Conservation (phyloP, 2,888 invertebrate genomes). For the Zele albiditarsus region DNA sequence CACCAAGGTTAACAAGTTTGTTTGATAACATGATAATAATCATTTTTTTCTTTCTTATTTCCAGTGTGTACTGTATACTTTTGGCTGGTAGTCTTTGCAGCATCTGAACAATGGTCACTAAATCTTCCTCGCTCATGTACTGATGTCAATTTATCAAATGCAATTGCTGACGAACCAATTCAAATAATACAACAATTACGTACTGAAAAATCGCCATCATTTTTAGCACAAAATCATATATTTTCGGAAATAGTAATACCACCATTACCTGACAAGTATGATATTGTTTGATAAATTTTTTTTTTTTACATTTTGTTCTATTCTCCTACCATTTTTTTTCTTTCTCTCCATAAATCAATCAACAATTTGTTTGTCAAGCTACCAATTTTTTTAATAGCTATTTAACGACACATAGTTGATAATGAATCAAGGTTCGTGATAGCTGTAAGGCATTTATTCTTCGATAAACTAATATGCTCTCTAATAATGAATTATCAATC, state of each 20-base stretch:
- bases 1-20: background rate
- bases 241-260: slow-evolving; percentile 56
- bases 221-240: slow-evolving; percentile 57
- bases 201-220: slow-evolving; percentile 66
- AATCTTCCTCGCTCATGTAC: slow-evolving; percentile 37
- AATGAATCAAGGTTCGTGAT: slow-evolving; percentile 15
- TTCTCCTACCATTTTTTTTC: too few relatives aligned
- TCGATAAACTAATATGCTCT: background rate
- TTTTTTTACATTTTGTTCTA: background rate
- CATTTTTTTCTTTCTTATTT: slow-evolving; percentile 39
- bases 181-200: slow-evolving; percentile 50
- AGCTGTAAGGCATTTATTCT: background rate
- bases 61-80: slow-evolving; percentile 64
- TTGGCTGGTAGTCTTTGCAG: slow-evolving; percentile 66
- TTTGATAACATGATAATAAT: background rate
- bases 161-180: slow-evolving; percentile 31
- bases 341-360: background rate
- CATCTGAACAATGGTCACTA: slow-evolving; percentile 60
- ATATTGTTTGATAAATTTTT: slow-evolving; percentile 42
- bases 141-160: slow-evolving; percentile 35
- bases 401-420: background rate
- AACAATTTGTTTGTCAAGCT: background rate
- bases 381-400: background rate
- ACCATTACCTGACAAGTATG: slow-evolving; percentile 49
- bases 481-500: slow-evolving; percentile 10